phyloP scores from a whole-genome alignment of 2,888 invertebrate genomes.

The Listrodromus nycthemerus region DNA sequence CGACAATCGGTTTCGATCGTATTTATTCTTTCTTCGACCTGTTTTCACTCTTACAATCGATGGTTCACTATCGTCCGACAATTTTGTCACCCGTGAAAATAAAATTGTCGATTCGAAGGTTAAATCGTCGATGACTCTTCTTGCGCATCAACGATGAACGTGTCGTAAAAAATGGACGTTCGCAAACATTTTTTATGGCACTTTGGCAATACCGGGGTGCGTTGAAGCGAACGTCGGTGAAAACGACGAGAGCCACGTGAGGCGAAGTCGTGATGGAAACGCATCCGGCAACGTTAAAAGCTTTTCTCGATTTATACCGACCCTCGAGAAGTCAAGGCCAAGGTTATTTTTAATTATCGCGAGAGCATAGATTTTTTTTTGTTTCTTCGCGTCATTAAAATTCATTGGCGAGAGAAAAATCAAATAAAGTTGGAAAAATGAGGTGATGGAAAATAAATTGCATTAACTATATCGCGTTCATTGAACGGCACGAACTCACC shows the following conservation, averaged over 20 bases:
- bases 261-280: slow-evolving; percentile 29
- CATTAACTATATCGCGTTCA: slow-evolving; percentile 27
- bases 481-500: slow-evolving; percentile 45
- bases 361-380: slow-evolving; percentile 26
- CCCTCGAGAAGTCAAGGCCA: slow-evolving; percentile 39
- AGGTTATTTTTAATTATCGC: slow-evolving; percentile 55
- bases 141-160: background rate
- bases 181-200: background rate
- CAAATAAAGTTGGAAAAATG: background rate
- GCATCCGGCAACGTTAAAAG: slow-evolving; percentile 63
- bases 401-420: background rate
- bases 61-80: background rate
- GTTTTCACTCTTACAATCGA: background rate
- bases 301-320: slow-evolving; percentile 59
- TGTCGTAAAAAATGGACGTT: slow-evolving; percentile 2
- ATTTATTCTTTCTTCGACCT: background rate
- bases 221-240: background rate
- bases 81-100: background rate
- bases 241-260: slow-evolving; percentile 6
- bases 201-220: too few relatives aligned
- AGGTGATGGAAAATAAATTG: background rate
- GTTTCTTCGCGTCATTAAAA: background rate
- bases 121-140: background rate
- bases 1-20: background rate
- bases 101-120: background rate